Evolutionary conservation across 2,888 invertebrate genomes (phyloP), one percentile per base, ranked within the genome.

Genomic region (Barypeithes pellucidus): DNA sequence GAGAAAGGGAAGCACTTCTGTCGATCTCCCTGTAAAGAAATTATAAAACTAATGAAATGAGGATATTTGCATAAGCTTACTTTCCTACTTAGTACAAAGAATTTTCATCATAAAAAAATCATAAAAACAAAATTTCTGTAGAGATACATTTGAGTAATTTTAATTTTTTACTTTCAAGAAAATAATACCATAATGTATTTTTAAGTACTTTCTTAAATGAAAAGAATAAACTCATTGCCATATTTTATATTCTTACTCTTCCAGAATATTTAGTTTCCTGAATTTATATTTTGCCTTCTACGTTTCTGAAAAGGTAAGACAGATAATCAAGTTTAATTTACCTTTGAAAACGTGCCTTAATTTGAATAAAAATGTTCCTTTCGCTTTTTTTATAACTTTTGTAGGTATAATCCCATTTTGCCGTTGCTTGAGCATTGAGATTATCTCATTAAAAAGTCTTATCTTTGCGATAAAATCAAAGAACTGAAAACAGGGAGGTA

Each of bases 291-390:
- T 16, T 43, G 16, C 20, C 24, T 50, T 22, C 3, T 5, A 50
- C 20, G 24, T 24, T 22, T 24, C 16, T 50, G 12, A 20, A 22
- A 50, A 22, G 50, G 50, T 50, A 50, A 14, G 1, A 1, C 50
- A 22, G 43, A 47, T 11, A 47, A 8, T 20, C 47, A 20, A 8
- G 22, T 50, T 50, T 50, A 50, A 50, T 50, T 50, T 50, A 50
- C 50, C n/a, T 24, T 22, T 22, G n/a, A 24, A 50, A 50, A 24
- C 50, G 50, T 50, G 50, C 50, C n/a, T 50, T 12, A 22, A 50
- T 22, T 50, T 50, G 22, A 50, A 50, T 50, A n/a, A n/a, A 22
- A 50, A n/a, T 50, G 12, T 20, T 22, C 2, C 22, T 47, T 47
- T 22, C 11, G 18, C 20, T 47, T 47, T 47, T 18, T 47, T 18